These are phyloP conservation scores for Trichosurus vulpecula DNA, from an alignment of 2,797 vertebrate species.

Conservation along the genomic window DNA sequence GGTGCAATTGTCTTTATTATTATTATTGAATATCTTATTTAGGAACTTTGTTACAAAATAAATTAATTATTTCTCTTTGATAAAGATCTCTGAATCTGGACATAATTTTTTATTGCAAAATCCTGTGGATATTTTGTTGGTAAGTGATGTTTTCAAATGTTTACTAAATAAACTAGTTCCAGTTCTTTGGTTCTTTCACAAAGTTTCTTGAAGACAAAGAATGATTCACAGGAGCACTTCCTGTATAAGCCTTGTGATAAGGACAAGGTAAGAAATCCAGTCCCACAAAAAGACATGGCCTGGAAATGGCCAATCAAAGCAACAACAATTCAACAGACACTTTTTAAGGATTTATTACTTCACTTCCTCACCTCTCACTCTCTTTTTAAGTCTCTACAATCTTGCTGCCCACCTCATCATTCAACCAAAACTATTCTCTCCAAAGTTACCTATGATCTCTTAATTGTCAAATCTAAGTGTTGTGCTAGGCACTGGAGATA, in stretches of 20 bases:
- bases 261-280: background rate
- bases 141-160: background rate
- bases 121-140: background rate
- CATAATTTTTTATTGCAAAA: constrained; percentile 1
- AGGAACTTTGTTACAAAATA: background rate
- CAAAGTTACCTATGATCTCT: background rate
- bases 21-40: background rate
- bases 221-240: background rate
- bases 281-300: background rate
- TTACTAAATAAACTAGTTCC: background rate
- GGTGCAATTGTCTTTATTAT: background rate
- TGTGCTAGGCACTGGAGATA: background rate
- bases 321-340: background rate
- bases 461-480: background rate
- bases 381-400: background rate
- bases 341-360: background rate
- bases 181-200: background rate
- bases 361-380: background rate
- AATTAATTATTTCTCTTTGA: background rate
- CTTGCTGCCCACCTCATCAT: background rate
- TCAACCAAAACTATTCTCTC: background rate
- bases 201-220: background rate
- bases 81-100: background rate
- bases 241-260: background rate
- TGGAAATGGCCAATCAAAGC: background rate